These are phyloP conservation scores for Rhizomys pruinosus DNA, from an alignment of 2,113 vertebrate species.

Conservation along the genomic window DNA sequence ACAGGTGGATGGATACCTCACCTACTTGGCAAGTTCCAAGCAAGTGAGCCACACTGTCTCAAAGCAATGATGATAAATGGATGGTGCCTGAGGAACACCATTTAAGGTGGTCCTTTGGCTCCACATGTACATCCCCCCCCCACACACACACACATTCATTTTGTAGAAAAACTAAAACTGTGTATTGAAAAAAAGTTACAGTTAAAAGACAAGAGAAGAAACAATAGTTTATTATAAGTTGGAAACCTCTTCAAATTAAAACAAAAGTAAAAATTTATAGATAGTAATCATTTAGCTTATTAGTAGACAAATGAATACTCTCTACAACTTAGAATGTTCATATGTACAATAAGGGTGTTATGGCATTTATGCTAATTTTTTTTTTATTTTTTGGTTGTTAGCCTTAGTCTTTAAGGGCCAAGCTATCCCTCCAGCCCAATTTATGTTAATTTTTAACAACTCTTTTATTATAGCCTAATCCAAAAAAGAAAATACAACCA, in stretches of 20 bases:
- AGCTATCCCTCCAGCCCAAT: no score
- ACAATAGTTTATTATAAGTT: not conserved
- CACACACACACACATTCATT: not conserved
- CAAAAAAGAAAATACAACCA: conserved; percentile 22
- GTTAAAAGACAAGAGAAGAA: conserved; percentile 16
- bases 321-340: not conserved
- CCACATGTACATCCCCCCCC: not conserved
- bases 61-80: not conserved
- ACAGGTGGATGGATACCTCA: not conserved
- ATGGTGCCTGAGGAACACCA: not conserved
- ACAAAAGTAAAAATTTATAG: not conserved
- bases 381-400: no score
- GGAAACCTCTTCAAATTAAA: not conserved
- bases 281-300: not conserved
- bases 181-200: conserved; percentile 7
- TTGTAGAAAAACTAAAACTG: not conserved
- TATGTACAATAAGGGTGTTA: not conserved
- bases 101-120: not conserved
- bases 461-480: not conserved
- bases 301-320: not conserved
- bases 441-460: not conserved
- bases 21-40: not conserved
- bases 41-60: not conserved
- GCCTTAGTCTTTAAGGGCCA: no score
- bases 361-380: not conserved